A percentile compares a stretch with the other conserved stretches of the same genome.
These are phyloP conservation scores for Stegodyphus dumicola DNA, from an alignment of 1,140 invertebrate species.

Conservation along the genomic window DNA sequence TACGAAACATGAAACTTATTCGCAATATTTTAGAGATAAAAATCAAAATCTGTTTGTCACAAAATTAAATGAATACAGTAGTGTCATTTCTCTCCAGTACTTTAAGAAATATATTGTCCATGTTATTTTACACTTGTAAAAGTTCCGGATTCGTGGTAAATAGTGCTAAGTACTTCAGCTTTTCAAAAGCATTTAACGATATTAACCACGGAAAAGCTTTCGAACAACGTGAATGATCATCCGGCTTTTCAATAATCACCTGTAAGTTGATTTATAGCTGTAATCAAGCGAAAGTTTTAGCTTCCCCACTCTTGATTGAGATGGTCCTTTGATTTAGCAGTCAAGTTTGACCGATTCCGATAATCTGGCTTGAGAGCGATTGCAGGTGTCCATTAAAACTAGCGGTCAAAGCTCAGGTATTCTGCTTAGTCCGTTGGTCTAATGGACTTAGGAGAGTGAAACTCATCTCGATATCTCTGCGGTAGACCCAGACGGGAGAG, in stretches of 20 bases:
- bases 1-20: no score
- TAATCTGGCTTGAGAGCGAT: constrained; percentile 51
- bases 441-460: constrained; percentile 48
- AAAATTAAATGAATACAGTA: no score
- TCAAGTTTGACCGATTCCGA: constrained; percentile 36
- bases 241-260: constrained; percentile 44
- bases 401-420: constrained; percentile 33
- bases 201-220: background rate
- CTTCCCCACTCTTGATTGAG: constrained; percentile 4
- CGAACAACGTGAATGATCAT: background rate
- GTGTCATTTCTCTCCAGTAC: no score
- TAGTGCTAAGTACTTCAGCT: no score
- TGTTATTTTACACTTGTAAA: no score
- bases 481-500: constrained; percentile 2
- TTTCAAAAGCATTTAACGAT: no score
- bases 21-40: no score
- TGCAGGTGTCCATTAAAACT: constrained; percentile 49
- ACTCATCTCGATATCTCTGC: constrained; percentile 15
- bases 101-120: no score
- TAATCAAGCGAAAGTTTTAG: constrained; percentile 31
- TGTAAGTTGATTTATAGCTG: constrained; percentile 45
- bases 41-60: no score
- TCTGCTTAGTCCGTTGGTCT: constrained; percentile 36
- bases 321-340: constrained; percentile 47
- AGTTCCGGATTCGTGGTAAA: no score